phyloP scores from a whole-genome alignment of 2,888 invertebrate genomes.

The Ophraella communa region DNA sequence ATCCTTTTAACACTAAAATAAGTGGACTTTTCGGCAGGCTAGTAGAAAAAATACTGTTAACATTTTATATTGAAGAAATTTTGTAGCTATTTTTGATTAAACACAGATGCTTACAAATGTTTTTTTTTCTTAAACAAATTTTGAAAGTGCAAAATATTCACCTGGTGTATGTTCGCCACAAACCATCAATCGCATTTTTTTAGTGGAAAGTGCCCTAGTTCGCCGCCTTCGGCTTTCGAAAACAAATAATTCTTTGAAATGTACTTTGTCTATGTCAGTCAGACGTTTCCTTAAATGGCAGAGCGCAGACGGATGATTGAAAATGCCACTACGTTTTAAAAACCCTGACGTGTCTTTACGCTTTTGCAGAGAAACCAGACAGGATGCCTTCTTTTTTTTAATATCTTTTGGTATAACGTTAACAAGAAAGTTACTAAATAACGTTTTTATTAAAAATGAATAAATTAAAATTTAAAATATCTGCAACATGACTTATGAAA shows the following conservation, averaged over 20 bases:
- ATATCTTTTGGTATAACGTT: no score
- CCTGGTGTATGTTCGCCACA: neutral
- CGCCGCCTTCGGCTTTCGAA: slow-evolving; percentile 8
- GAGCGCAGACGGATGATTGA: slow-evolving; percentile 23
- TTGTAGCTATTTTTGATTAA: no score
- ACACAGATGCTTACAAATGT: no score
- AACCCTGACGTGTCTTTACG: slow-evolving; percentile 10
- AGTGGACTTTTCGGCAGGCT: no score
- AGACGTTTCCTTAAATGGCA: slow-evolving; percentile 23
- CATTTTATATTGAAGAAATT: no score
- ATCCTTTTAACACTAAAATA: no score
- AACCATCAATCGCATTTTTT: neutral
- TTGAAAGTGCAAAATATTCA: neutral
- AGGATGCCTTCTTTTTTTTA: no score
- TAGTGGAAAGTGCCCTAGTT: slow-evolving; percentile 1
- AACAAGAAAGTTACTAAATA: no score
- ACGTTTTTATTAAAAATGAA: no score
- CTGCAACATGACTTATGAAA: no score
- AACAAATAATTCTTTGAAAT: slow-evolving; percentile 25
- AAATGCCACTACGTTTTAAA: slow-evolving; percentile 18
- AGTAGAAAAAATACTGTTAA: no score
- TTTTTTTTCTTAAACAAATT: neutral
- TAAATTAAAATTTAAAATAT: no score
- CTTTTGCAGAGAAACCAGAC: slow-evolving; percentile 1
- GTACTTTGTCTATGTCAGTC: slow-evolving; percentile 25